Conservation (phyloP, 2,113 vertebrate species). For the Thermophis baileyi region DNA sequence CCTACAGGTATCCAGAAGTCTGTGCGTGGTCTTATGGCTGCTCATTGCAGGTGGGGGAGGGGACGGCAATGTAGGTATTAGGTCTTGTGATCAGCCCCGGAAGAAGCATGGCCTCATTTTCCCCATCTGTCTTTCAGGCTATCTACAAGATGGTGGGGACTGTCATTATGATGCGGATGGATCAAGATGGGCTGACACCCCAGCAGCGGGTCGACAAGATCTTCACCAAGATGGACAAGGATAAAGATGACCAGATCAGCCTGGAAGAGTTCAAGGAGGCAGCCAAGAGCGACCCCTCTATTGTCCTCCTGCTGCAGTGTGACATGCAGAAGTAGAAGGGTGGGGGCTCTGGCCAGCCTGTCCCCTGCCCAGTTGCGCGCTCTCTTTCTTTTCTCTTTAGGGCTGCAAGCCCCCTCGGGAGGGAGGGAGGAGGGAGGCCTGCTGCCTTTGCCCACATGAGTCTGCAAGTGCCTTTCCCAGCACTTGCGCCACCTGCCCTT, state of each 20-base stretch:
- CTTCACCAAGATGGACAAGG: constrained; percentile 99
- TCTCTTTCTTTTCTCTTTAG: neutral
- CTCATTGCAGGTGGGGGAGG: neutral
- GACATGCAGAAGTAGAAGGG: constrained; percentile 93
- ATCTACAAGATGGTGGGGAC: constrained; percentile 99
- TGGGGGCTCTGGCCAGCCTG: constrained; percentile 24
- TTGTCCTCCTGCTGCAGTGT: constrained; percentile 93
- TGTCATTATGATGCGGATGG: constrained; percentile 99
- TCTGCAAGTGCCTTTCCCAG: neutral
- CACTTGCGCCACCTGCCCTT: neutral
- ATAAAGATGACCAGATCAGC: constrained; percentile 95
- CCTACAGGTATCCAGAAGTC: neutral
- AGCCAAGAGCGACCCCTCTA: constrained; percentile 93
- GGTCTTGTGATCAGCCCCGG: neutral
- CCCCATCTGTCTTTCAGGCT: constrained; percentile 71
- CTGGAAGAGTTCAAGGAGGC: constrained; percentile 99
- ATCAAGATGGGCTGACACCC: constrained; percentile 93
- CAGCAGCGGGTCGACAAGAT: constrained; percentile 98
- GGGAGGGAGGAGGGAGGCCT: neutral
- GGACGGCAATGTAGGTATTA: neutral
- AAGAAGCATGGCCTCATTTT: neutral
- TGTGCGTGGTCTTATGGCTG: neutral
- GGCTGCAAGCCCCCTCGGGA: neutral
- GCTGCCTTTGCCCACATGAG: neutral
- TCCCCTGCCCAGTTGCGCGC: neutral